Evolutionary conservation across 2,797 vertebrate genomes (phyloP).

Genomic region (Melanotaenia trifasciata): DNA sequence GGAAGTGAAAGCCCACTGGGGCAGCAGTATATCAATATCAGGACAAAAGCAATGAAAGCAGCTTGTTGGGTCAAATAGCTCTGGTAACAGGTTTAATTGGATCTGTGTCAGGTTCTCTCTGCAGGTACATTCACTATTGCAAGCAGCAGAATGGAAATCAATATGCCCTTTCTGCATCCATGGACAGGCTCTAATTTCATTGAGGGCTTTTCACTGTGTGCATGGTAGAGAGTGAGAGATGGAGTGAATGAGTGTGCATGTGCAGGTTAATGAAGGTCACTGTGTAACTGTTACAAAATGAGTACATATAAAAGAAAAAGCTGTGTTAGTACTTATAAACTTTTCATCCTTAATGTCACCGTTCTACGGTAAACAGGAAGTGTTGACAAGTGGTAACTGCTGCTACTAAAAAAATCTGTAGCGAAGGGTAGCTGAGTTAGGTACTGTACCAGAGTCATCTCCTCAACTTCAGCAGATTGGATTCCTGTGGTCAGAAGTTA

Average conservation of each 20-base stretch:
- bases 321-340: conserved; percentile 4
- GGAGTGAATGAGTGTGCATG: conserved; percentile 11
- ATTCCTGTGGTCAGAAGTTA: background rate
- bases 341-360: conserved; percentile 1
- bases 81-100: conserved; percentile 71
- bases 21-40: conserved; percentile 57
- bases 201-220: conserved; percentile 30
- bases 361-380: background rate
- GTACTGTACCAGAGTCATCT: background rate
- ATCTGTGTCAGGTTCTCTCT: conserved; percentile 68
- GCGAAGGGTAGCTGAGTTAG: background rate
- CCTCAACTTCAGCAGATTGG: background rate
- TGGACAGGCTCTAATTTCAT: conserved; percentile 55
- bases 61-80: conserved; percentile 71
- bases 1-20: conserved; percentile 10
- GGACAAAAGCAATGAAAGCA: conserved; percentile 64
- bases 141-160: conserved; percentile 65
- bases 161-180: conserved; percentile 62
- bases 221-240: background rate
- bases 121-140: conserved; percentile 60
- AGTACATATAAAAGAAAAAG: background rate
- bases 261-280: conserved; percentile 64
- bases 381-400: background rate
- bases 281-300: conserved; percentile 30
- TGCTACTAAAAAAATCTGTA: background rate